A percentile compares a stretch with the other conserved stretches of the same genome.
Evolutionary conservation across 2,797 vertebrate genomes (phyloP).

Genomic region (Galaxias olidus): DNA sequence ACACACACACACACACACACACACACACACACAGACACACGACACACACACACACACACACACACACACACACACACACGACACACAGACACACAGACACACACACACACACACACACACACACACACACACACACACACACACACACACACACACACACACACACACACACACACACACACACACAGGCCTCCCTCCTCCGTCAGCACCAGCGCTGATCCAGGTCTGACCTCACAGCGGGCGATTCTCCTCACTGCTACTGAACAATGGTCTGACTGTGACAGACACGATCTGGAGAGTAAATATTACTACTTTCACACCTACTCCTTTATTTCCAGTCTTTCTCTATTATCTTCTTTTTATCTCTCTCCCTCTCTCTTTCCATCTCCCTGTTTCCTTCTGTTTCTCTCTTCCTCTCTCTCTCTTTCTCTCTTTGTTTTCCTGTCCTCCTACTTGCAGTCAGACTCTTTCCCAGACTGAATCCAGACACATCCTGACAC

Average conservation of each 20-base stretch:
- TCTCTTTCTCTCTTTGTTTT: neutral
- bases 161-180: neutral
- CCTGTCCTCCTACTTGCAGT: slow-evolving; percentile 1
- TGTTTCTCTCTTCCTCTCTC: slow-evolving; percentile 18
- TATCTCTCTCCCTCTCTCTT: neutral
- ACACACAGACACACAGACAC: no score
- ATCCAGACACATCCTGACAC: slow-evolving; percentile 6
- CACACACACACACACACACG: no score
- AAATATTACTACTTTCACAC: no score
- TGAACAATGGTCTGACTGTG: slow-evolving; percentile 54
- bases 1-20: neutral
- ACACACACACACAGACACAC: neutral
- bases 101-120: neutral
- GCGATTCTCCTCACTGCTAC: slow-evolving; percentile 43
- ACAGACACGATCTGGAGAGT: no score
- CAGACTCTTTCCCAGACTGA: slow-evolving; percentile 12
- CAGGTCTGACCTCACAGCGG: slow-evolving; percentile 41
- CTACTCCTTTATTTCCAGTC: neutral
- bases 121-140: neutral
- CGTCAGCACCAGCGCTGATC: slow-evolving; percentile 37
- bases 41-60: no score
- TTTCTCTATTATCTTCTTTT: no score
- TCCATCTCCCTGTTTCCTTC: neutral
- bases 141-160: neutral
- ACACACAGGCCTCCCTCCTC: slow-evolving; percentile 26